phyloP scores from a whole-genome alignment of 2,888 invertebrate species.

The Mesochorus sp. region DNA sequence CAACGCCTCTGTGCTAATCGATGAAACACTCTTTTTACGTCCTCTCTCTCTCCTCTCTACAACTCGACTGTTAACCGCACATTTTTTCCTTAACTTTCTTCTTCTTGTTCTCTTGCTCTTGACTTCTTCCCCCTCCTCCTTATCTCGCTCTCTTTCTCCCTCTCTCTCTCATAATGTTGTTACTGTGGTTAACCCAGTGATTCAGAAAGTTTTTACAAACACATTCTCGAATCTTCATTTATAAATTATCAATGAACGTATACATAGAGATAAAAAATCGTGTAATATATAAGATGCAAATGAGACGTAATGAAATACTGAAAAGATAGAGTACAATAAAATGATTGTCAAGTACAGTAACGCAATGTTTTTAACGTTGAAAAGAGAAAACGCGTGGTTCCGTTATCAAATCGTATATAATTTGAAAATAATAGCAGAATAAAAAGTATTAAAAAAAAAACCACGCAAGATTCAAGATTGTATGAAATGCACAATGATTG shows the following conservation, averaged over 20 bases:
- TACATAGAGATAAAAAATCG: constrained; percentile 1
- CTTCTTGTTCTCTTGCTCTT: not conserved
- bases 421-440: no score
- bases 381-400: no score
- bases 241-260: constrained; percentile 13
- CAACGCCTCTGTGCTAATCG: constrained; percentile 11
- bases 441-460: no score
- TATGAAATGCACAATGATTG: no score
- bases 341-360: not conserved
- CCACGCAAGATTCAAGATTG: no score
- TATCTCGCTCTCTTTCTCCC: no score
- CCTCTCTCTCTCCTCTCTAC: constrained; percentile 3
- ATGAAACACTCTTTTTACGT: constrained; percentile 32
- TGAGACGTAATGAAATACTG: not conserved
- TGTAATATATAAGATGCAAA: constrained; percentile 13
- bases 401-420: no score
- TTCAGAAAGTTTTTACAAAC: constrained; percentile 48
- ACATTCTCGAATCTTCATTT: constrained; percentile 36
- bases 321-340: not conserved
- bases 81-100: not conserved
- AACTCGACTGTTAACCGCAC: not conserved
- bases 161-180: constrained; percentile 7
- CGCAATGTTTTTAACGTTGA: no score
- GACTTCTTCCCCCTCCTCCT: not conserved
- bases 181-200: constrained; percentile 41